Base-by-base conservation (phyloP, 2,797 vertebrate species). In the Natrix natrix region DNA sequence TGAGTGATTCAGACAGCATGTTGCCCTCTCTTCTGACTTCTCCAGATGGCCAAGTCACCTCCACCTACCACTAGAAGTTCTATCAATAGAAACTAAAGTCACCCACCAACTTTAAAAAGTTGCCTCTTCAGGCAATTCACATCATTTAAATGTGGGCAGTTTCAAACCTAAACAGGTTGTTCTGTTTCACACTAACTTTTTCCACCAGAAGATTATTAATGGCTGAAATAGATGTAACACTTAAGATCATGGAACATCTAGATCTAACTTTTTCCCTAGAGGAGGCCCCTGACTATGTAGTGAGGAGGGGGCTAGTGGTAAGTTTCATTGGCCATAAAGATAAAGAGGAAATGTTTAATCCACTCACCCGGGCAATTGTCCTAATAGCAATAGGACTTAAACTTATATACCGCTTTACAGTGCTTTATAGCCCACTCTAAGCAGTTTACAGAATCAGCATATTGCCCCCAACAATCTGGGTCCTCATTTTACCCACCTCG, bases 61-160 rank as follows among this genome's bases (percentile, higher is more conserved):
- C 83, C 14, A 0, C 0, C 63, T 32, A 92, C 90, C 54, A 10
- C 6, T 48, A 22, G 60, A 4, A 43, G 43, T 43, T 43, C 43
- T 90, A 92, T 57, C 92, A 56, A 87, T 5, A 94, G 24, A 2
- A 2, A 13, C 86, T 0, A 0, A 89, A 22, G 14, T 94, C 78
- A 22, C 92, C 61, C 92, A 2, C 63, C 13, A 8, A 86, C 48
- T 55, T 78, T 28, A 61, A 32, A n/a, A 0, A 0, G 56, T n/a
- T 60, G 11, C 92, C 94, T 12, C 32, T 52, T 55, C 52, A 3
- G 48, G 1, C 89, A 90, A 43, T 87, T 43, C 37, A 91, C 87
- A 7, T 3, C 16, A 52, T 87, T 26, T 69, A 0, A 8, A 55
- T 0, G 0, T 54, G 7, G 12, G 61, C 89, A 17, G 86, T 1